Evolutionary conservation across 2,888 invertebrate species (phyloP), one percentile per base, ranked within the genome.

Genomic region (Margaritifera margaritifera): DNA sequence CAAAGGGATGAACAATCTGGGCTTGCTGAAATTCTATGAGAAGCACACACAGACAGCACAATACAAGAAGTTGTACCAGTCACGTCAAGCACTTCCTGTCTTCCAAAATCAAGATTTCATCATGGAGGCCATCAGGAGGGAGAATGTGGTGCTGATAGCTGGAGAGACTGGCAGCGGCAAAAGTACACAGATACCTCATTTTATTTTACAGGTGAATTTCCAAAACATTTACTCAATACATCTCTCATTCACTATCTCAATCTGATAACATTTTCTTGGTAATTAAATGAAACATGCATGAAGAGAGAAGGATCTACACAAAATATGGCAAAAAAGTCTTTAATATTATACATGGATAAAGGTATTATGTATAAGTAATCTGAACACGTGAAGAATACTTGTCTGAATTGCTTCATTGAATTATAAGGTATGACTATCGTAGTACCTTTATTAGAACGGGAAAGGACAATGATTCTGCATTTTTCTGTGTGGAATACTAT

Each of bases 131-230:
- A 72, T 89, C 5, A 62, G 68, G 18, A 69, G 69, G 18, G 71
- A 85, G 53, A 80, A 74, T 69, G 87, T 88, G 6, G 77, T 87
- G 20, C 81, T 89, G 55, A 77, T 89, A 50, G 87, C 87, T n/a
- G 88, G 88, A 50, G 89, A 89, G 67, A 89, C 89, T 15, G 89
- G 88, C 24, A 87, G 88, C 75, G 89, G 89, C 0, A 89, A 89
- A 71, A 88, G 87, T 76, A 89, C 88, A 3, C 89, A 89, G 68
- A 83, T 89, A n/a, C 88, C 89, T 25, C 89, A 89, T 75, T 88
- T 87, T 69, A 66, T 89, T 42, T 75, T 89, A 19, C 83, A 88
- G 86, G 88, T 87, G 69, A 56, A 72, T 50, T 18, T 20, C 27
- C 24, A 22, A 50, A 31, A 1, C 0, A 11, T 25, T n/a, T 42